phyloP scores from a whole-genome alignment of 1,140 invertebrate species.

The Paraescarpia echinospica region DNA sequence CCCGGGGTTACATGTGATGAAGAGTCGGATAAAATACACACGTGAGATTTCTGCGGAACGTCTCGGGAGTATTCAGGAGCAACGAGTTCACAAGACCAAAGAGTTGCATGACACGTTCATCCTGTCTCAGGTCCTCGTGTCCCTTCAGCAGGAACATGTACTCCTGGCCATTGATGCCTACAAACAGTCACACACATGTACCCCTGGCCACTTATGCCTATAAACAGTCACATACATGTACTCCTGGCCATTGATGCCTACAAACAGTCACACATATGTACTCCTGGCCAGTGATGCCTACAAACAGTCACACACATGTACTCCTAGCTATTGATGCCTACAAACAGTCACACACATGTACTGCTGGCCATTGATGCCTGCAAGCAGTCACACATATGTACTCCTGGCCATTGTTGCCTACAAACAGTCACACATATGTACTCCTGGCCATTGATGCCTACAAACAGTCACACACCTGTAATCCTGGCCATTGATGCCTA shows the following conservation, averaged over 20 bases:
- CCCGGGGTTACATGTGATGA: background rate
- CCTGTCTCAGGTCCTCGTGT: conserved; percentile 97
- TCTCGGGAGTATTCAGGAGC: conserved; percentile 90
- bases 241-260: background rate
- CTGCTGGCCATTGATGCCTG: background rate
- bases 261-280: background rate
- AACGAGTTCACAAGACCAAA: conserved; percentile 98
- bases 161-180: conserved; percentile 93
- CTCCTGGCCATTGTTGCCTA: background rate
- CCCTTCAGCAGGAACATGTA: conserved; percentile 99
- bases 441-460: background rate
- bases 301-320: background rate
- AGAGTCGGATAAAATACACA: conserved; percentile 39
- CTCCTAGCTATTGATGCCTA: background rate
- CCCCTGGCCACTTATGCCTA: background rate
- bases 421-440: background rate
- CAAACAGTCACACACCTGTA: background rate
- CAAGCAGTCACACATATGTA: background rate
- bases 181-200: conserved; percentile 22
- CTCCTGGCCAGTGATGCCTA: background rate
- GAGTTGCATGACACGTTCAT: conserved; percentile 99
- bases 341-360: background rate
- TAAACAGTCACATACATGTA: background rate
- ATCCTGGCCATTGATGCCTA: background rate
- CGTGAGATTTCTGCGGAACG: conserved; percentile 90